phyloP scores from a whole-genome alignment of 2,888 invertebrate genomes.

The Eulithis testata region DNA sequence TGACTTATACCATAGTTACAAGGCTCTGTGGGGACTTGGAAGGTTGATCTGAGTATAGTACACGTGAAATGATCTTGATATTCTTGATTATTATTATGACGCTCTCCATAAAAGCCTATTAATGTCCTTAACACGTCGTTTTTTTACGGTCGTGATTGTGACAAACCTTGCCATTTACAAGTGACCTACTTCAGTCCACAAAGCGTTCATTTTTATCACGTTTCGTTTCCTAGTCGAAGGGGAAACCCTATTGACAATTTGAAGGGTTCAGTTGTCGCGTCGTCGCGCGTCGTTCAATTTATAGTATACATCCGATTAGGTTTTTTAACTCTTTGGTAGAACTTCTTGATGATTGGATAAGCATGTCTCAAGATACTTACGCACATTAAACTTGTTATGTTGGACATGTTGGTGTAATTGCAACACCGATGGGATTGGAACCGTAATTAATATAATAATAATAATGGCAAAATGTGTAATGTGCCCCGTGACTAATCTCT shows the following conservation, averaged over 20 bases:
- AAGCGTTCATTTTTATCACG: conserved; percentile 46
- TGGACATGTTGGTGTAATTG: too few relatives aligned
- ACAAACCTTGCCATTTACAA: conserved; percentile 52
- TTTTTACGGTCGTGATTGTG: conserved; percentile 30
- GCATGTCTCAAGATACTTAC: too few relatives aligned
- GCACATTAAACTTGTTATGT: too few relatives aligned
- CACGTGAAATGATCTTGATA: neutral
- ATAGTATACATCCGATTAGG: neutral
- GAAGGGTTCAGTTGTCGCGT: neutral
- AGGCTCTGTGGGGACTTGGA: neutral
- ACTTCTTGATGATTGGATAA: too few relatives aligned
- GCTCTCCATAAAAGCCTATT: conserved; percentile 15
- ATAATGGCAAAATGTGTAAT: too few relatives aligned
- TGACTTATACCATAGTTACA: neutral
- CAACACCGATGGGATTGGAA: too few relatives aligned
- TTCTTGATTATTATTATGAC: conserved; percentile 2
- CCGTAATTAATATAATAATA: too few relatives aligned
- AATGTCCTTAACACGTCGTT: conserved; percentile 15
- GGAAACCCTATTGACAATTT: conserved; percentile 3
- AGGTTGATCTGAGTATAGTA: conserved; percentile 5
- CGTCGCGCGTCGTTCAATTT: neutral
- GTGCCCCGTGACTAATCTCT: too few relatives aligned
- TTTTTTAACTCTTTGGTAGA: too few relatives aligned
- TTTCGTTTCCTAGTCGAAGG: conserved; percentile 48
- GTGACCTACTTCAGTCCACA: conserved; percentile 50